Evolutionary conservation across 2,113 vertebrate species (phyloP).

Genomic region (Myotis yumanensis): DNA sequence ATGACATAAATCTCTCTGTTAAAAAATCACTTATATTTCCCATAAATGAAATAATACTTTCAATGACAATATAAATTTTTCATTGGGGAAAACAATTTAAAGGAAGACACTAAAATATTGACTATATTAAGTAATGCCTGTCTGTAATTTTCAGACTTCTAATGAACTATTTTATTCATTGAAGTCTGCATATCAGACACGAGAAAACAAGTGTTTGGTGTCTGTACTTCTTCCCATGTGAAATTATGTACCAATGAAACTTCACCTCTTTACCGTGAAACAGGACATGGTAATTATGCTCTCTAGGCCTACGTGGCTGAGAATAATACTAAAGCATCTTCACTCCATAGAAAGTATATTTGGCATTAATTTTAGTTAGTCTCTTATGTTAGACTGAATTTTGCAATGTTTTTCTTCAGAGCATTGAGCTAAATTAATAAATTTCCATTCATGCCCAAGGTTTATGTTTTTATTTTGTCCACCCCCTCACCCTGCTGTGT

Average conservation of each 20-base stretch:
- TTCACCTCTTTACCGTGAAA: neutral
- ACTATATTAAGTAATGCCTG: neutral
- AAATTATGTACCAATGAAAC: slow-evolving; percentile 10
- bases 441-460: neutral
- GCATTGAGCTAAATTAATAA: slow-evolving; percentile 13
- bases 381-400: slow-evolving; percentile 21
- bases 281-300: neutral
- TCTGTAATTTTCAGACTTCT: neutral
- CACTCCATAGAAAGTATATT: neutral
- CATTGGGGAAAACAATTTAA: slow-evolving; percentile 13
- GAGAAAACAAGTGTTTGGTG: neutral
- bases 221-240: neutral
- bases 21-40: neutral
- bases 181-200: neutral
- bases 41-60: neutral
- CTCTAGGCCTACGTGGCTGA: neutral
- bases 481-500: too few relatives aligned
- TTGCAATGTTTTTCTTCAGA: slow-evolving; percentile 34
- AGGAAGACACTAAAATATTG: neutral
- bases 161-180: slow-evolving; percentile 12
- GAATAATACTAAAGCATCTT: neutral
- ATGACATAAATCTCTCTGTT: neutral
- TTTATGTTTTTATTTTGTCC: slow-evolving; percentile 11
- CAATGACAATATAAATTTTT: neutral
- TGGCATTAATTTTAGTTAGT: neutral